Evolutionary conservation across 2,888 invertebrate species (phyloP), one percentile per base, ranked within the genome.

Genomic region (Apantesis nais): DNA sequence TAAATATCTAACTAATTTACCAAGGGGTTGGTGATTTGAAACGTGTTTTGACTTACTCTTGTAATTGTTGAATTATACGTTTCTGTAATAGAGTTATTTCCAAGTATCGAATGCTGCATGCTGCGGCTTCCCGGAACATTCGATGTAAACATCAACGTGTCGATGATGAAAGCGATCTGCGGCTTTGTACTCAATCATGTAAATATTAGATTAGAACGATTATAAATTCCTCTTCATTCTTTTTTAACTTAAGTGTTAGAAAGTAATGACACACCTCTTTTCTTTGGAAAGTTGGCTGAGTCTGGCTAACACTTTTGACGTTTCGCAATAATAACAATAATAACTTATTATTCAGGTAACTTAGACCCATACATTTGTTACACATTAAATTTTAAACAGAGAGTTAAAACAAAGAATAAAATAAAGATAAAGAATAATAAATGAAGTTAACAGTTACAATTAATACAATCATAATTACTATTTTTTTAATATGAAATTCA

Each of bases 81-180:
- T 29, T 22, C 48, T 22, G 1, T 48, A 22, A 22, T 22, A 2
- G 19, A 19, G 7, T n/a, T n/a, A n/a, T n/a, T n/a, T n/a, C n/a
- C n/a, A n/a, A n/a, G n/a, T 95, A 95, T 95, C 93, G 95, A 93
- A 95, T 92, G 90, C 88, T 89, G 92, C 89, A 88, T 88, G 85
- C 89, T 29, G 55, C 14, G 29, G 91, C 83, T 94, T 95, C 94
- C 92, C 88, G 88, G 94, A 94, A 95, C 89, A 90, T 89, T 85
- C 90, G 88, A 86, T 88, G 92, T 94, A 95, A 94, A 95, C 94
- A 95, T 91, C 91, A 92, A 89, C 92, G 85, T 93, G 94, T 95
- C 95, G 94, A 94, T 95, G 95, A 95, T 95, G 94, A 95, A 95
- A 95, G 95, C 93, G 93, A 93, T 93, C 92, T 92, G 91, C 87